Conservation (phyloP, 2,888 invertebrate species). For the Chironomus riparius region DNA sequence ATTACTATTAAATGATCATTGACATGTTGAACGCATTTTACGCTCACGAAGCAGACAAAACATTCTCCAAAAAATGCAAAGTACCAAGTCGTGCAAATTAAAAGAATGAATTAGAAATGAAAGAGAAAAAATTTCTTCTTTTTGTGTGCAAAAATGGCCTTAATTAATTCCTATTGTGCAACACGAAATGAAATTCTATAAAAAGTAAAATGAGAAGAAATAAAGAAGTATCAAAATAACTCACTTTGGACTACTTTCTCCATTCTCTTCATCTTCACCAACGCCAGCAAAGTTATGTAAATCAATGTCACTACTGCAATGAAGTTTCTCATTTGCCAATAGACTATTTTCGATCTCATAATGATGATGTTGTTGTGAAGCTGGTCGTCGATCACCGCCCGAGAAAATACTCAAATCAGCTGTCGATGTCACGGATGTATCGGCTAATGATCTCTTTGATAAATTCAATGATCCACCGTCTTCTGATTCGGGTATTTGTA, state of each 20-base stretch:
- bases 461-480: constrained; percentile 64
- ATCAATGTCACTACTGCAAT: constrained; percentile 19
- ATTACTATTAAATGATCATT: too few relatives aligned
- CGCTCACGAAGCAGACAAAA: too few relatives aligned
- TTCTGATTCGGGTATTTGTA: constrained; percentile 35
- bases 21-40: too few relatives aligned
- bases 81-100: too few relatives aligned
- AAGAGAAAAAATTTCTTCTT: neutral
- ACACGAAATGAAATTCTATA: neutral
- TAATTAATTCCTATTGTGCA: constrained; percentile 10
- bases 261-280: constrained; percentile 30
- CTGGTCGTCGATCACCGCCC: constrained; percentile 41
- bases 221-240: neutral
- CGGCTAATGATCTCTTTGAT: constrained; percentile 69
- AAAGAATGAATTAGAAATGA: neutral
- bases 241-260: constrained; percentile 31
- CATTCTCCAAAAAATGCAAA: too few relatives aligned
- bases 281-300: constrained; percentile 16
- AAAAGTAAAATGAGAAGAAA: neutral
- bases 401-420: constrained; percentile 74
- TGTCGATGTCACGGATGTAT: constrained; percentile 75
- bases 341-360: constrained; percentile 30
- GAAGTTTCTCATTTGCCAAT: constrained; percentile 28
- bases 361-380: constrained; percentile 30
- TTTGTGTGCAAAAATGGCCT: neutral